Evolutionary conservation across 92 coral and sea anemone species (phyloP), one percentile per base, ranked within the genome.

Genomic region (Phenganax marumi): DNA sequence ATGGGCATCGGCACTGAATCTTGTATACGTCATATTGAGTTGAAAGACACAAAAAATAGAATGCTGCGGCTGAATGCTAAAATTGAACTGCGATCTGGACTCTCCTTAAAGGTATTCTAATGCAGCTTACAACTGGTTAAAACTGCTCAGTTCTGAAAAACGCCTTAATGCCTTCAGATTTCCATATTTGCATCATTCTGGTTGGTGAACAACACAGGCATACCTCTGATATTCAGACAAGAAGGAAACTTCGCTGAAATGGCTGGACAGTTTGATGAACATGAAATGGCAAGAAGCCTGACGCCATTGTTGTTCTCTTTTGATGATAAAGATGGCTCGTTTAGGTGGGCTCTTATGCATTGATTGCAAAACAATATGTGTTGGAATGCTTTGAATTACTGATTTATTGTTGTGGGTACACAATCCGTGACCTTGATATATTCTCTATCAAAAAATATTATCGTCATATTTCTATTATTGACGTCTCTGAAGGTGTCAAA

Each of bases 141-240:
- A 33, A 33, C 43, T 33, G 43, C 43, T 66, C 50, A 24, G 25
- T 25, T 8, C 47, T 64, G 4, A 19, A 16, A 64, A 64, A 9
- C 1, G 46, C 62, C 18, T 58, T 18, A 16, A 8, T 12, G 65
- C 65, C 52, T 73, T 62, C 53, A 96, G 99, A 85, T 96, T 48
- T 93, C 99, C 14, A 86, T 96, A 70, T 92, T 82, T 65, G 92
- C 97, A 3, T 97, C 99, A 11, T 96, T 92, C 79, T 96, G 99
- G 99, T 84, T 96, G 91, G 93, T 96, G 64, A 96, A 96, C 86
- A 91, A 88, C 88, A 96, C 99, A 19, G 99, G 99, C 3, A 96
- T 96, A 51, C 99, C 99, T 26, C 90, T 96, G 60, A 84, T 96
- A 68, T 96, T 96, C 83, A 96, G 88, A 74, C 93, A 93, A 84